phyloP scores from a whole-genome alignment of 1,140 invertebrate genomes.

The Leptopilina boulardi region DNA sequence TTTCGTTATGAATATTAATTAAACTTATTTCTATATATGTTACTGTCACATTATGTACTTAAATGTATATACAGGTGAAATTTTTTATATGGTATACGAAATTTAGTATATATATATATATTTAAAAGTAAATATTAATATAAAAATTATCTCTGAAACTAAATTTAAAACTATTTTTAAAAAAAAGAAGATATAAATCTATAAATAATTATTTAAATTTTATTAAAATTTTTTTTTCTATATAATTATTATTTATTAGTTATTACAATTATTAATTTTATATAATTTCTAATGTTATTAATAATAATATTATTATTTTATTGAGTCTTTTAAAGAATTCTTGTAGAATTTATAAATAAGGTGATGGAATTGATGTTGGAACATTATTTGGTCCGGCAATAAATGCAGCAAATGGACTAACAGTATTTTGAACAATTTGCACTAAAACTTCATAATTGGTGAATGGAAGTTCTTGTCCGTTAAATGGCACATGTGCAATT shows the following conservation, averaged over 20 bases:
- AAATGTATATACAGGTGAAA: no score
- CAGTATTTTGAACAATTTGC: neutral
- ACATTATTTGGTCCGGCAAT: neutral
- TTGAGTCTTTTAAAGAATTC: no score
- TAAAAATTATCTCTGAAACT: no score
- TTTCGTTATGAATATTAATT: conserved; percentile 31
- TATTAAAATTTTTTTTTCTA: neutral
- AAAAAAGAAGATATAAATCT: no score
- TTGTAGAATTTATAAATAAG: neutral
- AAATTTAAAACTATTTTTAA: no score
- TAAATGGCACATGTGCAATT: conserved; percentile 34
- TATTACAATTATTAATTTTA: neutral
- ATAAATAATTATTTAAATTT: no score
- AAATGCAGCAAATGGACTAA: neutral
- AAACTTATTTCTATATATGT: neutral
- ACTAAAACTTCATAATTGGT: conserved; percentile 46
- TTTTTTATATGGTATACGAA: no score
- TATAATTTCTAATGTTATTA: neutral
- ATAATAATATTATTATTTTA: no score
- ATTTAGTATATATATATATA: no score
- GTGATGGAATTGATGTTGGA: neutral
- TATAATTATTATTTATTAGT: no score
- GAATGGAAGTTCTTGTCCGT: conserved; percentile 44
- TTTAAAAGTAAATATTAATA: no score
- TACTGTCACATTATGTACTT: no score